phyloP scores from a whole-genome alignment of 2,113 vertebrate genomes.

The Gallinago media region DNA sequence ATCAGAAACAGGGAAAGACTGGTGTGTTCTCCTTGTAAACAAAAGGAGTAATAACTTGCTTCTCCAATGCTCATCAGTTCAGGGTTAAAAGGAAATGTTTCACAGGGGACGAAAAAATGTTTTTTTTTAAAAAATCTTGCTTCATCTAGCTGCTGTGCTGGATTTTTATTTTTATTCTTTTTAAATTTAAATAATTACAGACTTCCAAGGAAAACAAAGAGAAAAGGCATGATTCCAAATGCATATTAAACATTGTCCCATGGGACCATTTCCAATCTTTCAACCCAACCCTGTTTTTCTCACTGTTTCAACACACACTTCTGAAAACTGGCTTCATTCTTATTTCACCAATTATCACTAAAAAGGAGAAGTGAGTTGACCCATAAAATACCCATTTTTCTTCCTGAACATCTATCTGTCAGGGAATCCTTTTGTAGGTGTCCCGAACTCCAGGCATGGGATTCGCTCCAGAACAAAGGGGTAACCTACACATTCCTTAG shows the following conservation, averaged over 20 bases:
- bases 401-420: background rate
- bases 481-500: background rate
- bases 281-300: background rate
- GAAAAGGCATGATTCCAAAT: background rate
- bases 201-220: background rate
- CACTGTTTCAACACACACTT: background rate
- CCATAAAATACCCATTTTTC: background rate
- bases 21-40: background rate
- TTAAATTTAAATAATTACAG: background rate
- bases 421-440: background rate
- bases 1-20: background rate
- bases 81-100: background rate
- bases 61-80: background rate
- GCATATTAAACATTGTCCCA: background rate
- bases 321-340: background rate
- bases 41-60: background rate
- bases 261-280: background rate
- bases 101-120: rapidly evolving
- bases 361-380: background rate
- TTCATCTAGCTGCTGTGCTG: background rate
- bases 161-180: background rate
- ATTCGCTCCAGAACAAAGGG: background rate
- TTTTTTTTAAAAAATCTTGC: background rate
- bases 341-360: background rate
- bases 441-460: background rate